Base-by-base conservation (phyloP, 2,797 vertebrate species). In the Sternarchorhynchus goeldii region DNA sequence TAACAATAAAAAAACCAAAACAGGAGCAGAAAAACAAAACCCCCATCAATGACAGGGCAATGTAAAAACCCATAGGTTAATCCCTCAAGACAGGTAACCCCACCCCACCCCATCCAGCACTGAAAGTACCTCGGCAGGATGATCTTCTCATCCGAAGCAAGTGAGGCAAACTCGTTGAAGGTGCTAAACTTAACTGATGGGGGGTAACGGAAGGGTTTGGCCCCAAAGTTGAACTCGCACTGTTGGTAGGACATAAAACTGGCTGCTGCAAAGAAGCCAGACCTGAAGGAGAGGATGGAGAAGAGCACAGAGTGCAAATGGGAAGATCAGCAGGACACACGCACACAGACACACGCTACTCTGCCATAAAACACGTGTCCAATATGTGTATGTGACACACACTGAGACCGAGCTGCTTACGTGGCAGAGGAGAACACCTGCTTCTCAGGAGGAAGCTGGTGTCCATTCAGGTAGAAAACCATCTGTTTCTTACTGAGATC, bases 211-310 rank as follows among this genome's bases (percentile, higher is more conserved):
- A 99, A 99, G 85, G 97, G 95, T 86, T 96, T 99, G 90, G 95
- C 95, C 90, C 97, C 97, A n/a, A 99, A 99, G 91, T 99, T 99
- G 88, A 99, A 99, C 91, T 99, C 96, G 50, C 98, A 99, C 82
- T 99, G 98, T 87, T 99, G 97, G 87, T 99, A 99, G n/a, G 97
- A 99, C 98, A 99, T 99, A 86, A 99, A 99, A 91, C 98, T 99
- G 76, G 98, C 97, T 77, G 98, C 98, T 16, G 98, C 97, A 85
- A 99, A 99, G 90, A 99, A 99, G 57, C 97, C 98, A 4, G 97
- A 99, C 84, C 98, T 99, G 55, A 17, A 36, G 20, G n/a, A 36
- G 63, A 73, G 17, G 69, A 77, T 25, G 14, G 25, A 41, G 58
- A 62, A 25, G 25, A 25, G 25, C 0, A 31, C 0, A 65, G 57